These are phyloP conservation scores for Sarcophaga rosellei DNA, from an alignment of 2,888 invertebrate genomes.

Conservation along the genomic window DNA sequence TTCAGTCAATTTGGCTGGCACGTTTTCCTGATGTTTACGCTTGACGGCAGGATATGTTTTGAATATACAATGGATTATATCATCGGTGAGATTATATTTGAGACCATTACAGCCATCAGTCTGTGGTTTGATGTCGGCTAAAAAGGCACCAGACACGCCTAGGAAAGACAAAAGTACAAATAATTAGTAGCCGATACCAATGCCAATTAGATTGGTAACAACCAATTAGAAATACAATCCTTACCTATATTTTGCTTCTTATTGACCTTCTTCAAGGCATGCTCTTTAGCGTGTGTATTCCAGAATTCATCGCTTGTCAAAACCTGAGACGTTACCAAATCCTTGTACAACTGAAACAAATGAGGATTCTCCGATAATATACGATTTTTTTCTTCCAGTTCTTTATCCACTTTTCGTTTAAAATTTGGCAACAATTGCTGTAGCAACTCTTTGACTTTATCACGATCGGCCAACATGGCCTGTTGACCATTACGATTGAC, in stretches of 20 bases:
- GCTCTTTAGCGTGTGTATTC: constrained; percentile 92
- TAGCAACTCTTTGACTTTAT: constrained; percentile 95
- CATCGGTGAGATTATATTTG: constrained; percentile 97
- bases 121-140: constrained; percentile 98
- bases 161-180: constrained; percentile 35
- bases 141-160: constrained; percentile 88
- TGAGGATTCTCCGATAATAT: constrained; percentile 94
- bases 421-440: constrained; percentile 96
- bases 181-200: no score
- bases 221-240: constrained; percentile 66
- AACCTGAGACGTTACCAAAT: constrained; percentile 97
- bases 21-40: constrained; percentile 97
- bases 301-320: constrained; percentile 99
- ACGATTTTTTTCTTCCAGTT: constrained; percentile 94
- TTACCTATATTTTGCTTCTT: constrained; percentile 92
- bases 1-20: constrained; percentile 97
- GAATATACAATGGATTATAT: constrained; percentile 98
- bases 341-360: constrained; percentile 96
- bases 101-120: constrained; percentile 98
- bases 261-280: constrained; percentile 87
- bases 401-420: constrained; percentile 94
- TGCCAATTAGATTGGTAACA: neutral
- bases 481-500: constrained; percentile 92
- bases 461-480: constrained; percentile 93
- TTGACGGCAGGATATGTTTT: constrained; percentile 99